Evolutionary conservation across 53 echinoderm and acorn worm species (phyloP).

Genomic region (Crossaster papposus): DNA sequence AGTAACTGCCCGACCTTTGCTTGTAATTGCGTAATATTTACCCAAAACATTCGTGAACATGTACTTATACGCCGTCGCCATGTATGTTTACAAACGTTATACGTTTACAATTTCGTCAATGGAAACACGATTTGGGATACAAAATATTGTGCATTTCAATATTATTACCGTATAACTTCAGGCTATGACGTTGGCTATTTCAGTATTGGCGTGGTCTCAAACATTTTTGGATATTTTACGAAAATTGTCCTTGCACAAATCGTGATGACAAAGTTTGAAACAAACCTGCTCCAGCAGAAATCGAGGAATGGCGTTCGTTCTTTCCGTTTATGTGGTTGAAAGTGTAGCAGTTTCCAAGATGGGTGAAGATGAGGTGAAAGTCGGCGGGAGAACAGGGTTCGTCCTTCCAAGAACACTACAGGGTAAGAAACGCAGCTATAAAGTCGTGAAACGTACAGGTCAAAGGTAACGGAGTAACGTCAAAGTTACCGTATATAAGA

Average conservation of each 20-base stretch:
- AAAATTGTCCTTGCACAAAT: neutral
- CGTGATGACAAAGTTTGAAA: neutral
- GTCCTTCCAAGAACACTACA: constrained; percentile 84
- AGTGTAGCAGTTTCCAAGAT: constrained; percentile 88
- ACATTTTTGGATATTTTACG: neutral
- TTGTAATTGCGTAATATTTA: no score
- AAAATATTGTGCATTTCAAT: no score
- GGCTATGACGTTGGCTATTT: no score
- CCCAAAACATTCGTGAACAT: no score
- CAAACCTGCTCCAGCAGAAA: constrained; percentile 83
- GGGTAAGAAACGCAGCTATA: neutral
- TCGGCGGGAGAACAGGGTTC: constrained; percentile 67
- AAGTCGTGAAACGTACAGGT: neutral
- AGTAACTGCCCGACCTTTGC: no score
- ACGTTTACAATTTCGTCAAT: no score
- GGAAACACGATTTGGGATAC: no score
- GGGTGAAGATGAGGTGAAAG: constrained; percentile 70
- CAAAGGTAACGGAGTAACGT: no score
- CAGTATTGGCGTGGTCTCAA: neutral
- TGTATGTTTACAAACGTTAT: no score
- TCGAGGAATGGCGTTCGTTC: constrained; percentile 32
- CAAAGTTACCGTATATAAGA: no score
- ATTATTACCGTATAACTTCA: no score
- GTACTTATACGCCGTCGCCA: no score
- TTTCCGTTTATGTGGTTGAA: constrained; percentile 72